Conservation (phyloP, 2,113 vertebrate genomes). For the Gasterosteus aculeatus region DNA sequence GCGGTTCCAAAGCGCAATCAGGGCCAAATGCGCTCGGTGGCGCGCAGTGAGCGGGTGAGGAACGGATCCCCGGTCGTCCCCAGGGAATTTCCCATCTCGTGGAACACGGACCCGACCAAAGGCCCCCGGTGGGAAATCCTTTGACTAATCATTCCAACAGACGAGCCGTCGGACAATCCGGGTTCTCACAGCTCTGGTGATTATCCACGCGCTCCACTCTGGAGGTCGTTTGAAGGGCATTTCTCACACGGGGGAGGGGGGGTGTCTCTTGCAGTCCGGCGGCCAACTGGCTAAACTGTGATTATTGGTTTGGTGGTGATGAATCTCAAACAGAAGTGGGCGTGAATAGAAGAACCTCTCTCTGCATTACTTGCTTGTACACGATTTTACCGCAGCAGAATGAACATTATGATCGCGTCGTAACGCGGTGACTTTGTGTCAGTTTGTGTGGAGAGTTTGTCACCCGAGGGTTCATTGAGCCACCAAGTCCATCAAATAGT, state of each 20-base stretch:
- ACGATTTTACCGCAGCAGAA: conserved; percentile 4
- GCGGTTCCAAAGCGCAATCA: conserved; percentile 54
- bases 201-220: conserved; percentile 41
- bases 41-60: conserved; percentile 41
- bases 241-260: neutral
- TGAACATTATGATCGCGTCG: neutral
- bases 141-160: conserved; percentile 61
- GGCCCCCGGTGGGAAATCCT: conserved; percentile 44
- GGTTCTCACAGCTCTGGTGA: conserved; percentile 40
- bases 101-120: conserved; percentile 43
- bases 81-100: conserved; percentile 68
- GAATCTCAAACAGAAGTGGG: conserved; percentile 34
- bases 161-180: conserved; percentile 27
- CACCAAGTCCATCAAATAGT: conserved; percentile 11
- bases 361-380: conserved; percentile 25
- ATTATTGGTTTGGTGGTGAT: conserved; percentile 28
- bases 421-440: neutral
- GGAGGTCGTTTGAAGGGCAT: conserved; percentile 33
- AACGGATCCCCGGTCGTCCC: conserved; percentile 67
- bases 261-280: conserved; percentile 18
- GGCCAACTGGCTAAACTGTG: conserved; percentile 25
- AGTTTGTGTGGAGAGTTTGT: neutral
- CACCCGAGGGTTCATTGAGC: neutral
- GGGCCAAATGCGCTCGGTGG: conserved; percentile 29
- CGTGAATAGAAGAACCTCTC: conserved; percentile 12